These are phyloP conservation scores for Erpornis zantholeuca DNA, from an alignment of 2,113 vertebrate species.

Conservation along the genomic window DNA sequence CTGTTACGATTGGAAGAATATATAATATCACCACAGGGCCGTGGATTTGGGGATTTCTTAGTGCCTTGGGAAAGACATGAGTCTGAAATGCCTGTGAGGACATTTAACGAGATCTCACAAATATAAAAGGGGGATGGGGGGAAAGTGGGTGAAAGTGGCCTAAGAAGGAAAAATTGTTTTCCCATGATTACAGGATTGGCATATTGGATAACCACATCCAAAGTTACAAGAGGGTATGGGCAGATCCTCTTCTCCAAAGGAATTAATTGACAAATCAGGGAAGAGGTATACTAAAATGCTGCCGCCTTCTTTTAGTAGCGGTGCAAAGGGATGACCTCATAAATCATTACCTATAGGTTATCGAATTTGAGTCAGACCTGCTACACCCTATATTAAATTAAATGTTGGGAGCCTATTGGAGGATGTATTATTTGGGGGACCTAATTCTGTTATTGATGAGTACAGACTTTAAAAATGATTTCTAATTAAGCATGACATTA, in stretches of 20 bases:
- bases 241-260: slow-evolving; percentile 31
- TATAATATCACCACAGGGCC: slow-evolving; percentile 45
- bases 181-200: not conserved
- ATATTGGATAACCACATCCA: not conserved
- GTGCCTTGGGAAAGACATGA: slow-evolving; percentile 29
- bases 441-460: slow-evolving; percentile 70
- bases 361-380: slow-evolving; percentile 56
- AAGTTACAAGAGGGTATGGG: not conserved
- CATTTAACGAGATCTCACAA: slow-evolving; percentile 22
- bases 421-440: slow-evolving; percentile 50
- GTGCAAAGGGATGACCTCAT: slow-evolving; percentile 69
- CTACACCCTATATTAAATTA: slow-evolving; percentile 66
- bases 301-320: slow-evolving; percentile 46
- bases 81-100: slow-evolving; percentile 7
- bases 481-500: slow-evolving; percentile 71
- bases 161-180: slow-evolving; percentile 1
- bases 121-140: not conserved
- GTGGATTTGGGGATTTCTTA: slow-evolving; percentile 49
- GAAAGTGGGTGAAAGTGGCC: slow-evolving; percentile 12
- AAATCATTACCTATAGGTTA: slow-evolving; percentile 71
- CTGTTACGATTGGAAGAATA: slow-evolving; percentile 56
- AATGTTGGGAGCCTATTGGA: slow-evolving; percentile 55
- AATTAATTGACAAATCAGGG: slow-evolving; percentile 59
- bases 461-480: slow-evolving; percentile 52
- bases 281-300: slow-evolving; percentile 36